Base-by-base conservation (phyloP, 1,140 invertebrate genomes). In the Leptinotarsa texana region DNA sequence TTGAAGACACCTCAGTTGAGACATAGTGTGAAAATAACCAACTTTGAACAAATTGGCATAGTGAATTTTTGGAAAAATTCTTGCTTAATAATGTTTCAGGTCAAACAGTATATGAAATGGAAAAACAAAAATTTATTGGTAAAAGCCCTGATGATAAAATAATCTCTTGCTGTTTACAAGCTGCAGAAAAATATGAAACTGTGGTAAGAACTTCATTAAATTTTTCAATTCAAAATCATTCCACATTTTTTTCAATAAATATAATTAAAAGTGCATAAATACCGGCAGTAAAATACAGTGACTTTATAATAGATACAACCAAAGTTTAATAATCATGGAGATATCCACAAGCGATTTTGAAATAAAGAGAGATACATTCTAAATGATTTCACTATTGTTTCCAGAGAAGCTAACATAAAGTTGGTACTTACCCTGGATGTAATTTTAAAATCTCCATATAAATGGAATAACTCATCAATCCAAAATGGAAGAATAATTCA, bases 121-220 rank as follows among this genome's bases (percentile, higher is more conserved):
- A 73, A 42, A 62, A 78, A 48, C 81, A 82, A 74, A 73, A 71
- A 70, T 62, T 75, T 67, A 21, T 78, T 13, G 81, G 81, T n/a
- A 78, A 63, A 66, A 61, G 24, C 51, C 80, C 76, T 47, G 81
- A 82, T 69, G 78, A 82, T 73, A 82, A 82, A 78, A 82, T 82
- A 22, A 70, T 81, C 42, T 62, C 77, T 62, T 75, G 77, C 65
- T 80, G 78, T 68, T 47, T 81, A 4, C 81, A 82, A 75, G 80
- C 76, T 5, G 33, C 57, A 63, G 74, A 78, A 69, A 82, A 81
- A 78, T 80, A 74, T 69, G 65, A 75, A 67, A 74, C 73, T 73
- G 76, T 80, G 76, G 81, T 81, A 75, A 79, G 73, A 75, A 57
- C 51, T 57, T 57, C 6, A 17, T 57, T 3, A 42, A 42, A 0